phyloP scores from a whole-genome alignment of 2,888 invertebrate genomes.

The Cryptocheilus praepositus region DNA sequence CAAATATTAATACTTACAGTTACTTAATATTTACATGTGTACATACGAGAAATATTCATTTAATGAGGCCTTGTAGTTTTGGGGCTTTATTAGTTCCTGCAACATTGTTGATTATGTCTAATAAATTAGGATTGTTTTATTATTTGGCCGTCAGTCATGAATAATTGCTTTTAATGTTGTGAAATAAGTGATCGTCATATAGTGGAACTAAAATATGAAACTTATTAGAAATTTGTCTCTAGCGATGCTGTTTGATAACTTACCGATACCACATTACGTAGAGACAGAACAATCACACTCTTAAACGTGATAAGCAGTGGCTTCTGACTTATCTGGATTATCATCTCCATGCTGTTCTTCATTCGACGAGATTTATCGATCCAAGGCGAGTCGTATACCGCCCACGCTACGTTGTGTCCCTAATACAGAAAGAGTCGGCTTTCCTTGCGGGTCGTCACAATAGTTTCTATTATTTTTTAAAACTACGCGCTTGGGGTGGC shows the following conservation, averaged over 20 bases:
- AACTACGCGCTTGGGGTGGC: too few relatives aligned
- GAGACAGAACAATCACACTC: background rate
- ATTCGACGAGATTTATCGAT: background rate
- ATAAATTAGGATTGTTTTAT: background rate
- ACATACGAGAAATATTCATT: too few relatives aligned
- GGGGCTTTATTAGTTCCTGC: too few relatives aligned
- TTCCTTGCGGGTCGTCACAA: too few relatives aligned
- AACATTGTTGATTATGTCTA: background rate
- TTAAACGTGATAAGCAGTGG: background rate
- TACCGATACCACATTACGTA: background rate
- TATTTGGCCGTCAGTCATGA: background rate
- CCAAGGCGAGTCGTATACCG: background rate
- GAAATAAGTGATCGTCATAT: background rate
- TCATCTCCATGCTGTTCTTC: background rate
- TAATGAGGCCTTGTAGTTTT: too few relatives aligned
- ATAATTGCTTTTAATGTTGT: background rate
- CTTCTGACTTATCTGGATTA: slow-evolving; percentile 3
- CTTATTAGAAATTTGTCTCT: background rate
- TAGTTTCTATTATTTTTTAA: too few relatives aligned
- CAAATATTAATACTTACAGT: too few relatives aligned
- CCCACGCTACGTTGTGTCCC: background rate
- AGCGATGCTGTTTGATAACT: background rate
- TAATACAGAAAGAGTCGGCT: background rate
- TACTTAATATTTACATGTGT: too few relatives aligned
- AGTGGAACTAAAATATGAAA: background rate